phyloP scores from a whole-genome alignment of 2,888 invertebrate species.

The Apotomis capreana region DNA sequence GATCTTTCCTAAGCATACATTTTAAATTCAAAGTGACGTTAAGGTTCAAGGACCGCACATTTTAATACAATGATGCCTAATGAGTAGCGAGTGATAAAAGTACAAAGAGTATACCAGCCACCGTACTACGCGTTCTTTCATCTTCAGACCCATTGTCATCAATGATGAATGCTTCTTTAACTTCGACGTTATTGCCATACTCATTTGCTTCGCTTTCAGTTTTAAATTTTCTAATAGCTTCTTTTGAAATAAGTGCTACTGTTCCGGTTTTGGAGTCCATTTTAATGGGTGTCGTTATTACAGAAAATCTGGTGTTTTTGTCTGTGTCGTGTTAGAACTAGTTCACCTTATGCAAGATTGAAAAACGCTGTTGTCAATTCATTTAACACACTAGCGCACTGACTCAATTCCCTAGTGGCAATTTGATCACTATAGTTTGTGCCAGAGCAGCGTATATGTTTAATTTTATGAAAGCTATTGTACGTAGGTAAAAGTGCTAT shows the following conservation, averaged over 20 bases:
- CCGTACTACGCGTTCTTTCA: slow-evolving; percentile 40
- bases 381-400: background rate
- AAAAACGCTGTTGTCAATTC: too few relatives aligned
- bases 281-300: slow-evolving; percentile 29
- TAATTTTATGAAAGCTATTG: too few relatives aligned
- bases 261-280: slow-evolving; percentile 19
- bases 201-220: slow-evolving; percentile 37
- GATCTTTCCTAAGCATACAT: background rate
- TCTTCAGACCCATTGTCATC: slow-evolving; percentile 34
- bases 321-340: background rate
- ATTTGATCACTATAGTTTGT: too few relatives aligned
- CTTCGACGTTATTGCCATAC: slow-evolving; percentile 36
- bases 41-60: slow-evolving; percentile 39
- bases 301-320: slow-evolving; percentile 15
- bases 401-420: background rate
- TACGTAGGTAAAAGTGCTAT: too few relatives aligned
- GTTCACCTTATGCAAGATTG: background rate
- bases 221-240: slow-evolving; percentile 38
- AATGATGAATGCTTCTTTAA: slow-evolving; percentile 38
- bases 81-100: slow-evolving; percentile 36
- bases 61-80: slow-evolving; percentile 42
- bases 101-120: slow-evolving; percentile 39
- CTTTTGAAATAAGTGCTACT: slow-evolving; percentile 36
- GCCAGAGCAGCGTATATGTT: too few relatives aligned
- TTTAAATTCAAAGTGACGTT: slow-evolving; percentile 16